Percentiles rank a stretch among this genome's conserved stretches.
Evolutionary conservation across 1,140 invertebrate species (phyloP).

Genomic region (Hermatobates lingyangjiaoensis): DNA sequence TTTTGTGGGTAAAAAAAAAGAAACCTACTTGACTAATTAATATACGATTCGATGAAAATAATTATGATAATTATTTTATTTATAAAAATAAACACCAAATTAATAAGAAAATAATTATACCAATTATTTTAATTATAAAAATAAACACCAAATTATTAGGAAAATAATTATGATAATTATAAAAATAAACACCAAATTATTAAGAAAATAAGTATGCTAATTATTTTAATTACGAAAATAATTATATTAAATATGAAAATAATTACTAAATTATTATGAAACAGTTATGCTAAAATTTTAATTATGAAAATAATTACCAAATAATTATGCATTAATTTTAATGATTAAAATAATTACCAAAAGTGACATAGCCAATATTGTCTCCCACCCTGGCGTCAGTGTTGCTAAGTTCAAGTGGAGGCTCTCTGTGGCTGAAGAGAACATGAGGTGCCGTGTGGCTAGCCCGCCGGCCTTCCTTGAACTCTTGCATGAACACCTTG

Average conservation of each 20-base stretch:
- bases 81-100: background rate
- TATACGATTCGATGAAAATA: too few species aligned
- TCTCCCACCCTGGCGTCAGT: conserved; percentile 86
- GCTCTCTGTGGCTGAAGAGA: conserved; percentile 86
- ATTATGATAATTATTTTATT: background rate
- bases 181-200: background rate
- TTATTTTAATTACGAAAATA: background rate
- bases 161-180: background rate
- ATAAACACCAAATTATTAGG: background rate
- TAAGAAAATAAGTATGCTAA: background rate
- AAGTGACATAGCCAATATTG: conserved; percentile 98
- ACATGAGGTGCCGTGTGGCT: conserved; percentile 87
- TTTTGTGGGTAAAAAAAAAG: too few species aligned
- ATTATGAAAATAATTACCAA: too few species aligned
- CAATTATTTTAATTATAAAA: background rate
- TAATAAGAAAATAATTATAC: background rate
- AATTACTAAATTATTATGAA: background rate
- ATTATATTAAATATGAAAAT: background rate
- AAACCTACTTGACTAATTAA: too few species aligned
- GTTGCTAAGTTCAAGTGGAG: conserved; percentile 83
- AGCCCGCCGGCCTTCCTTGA: conserved; percentile 91
- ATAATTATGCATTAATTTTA: too few species aligned
- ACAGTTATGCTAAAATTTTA: background rate
- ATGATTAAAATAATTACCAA: too few species aligned
- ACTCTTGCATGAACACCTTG: conserved; percentile 97